These are phyloP conservation scores for Drosophila ohnishii DNA, from an alignment of 1,140 invertebrate species.

Conservation along the genomic window DNA sequence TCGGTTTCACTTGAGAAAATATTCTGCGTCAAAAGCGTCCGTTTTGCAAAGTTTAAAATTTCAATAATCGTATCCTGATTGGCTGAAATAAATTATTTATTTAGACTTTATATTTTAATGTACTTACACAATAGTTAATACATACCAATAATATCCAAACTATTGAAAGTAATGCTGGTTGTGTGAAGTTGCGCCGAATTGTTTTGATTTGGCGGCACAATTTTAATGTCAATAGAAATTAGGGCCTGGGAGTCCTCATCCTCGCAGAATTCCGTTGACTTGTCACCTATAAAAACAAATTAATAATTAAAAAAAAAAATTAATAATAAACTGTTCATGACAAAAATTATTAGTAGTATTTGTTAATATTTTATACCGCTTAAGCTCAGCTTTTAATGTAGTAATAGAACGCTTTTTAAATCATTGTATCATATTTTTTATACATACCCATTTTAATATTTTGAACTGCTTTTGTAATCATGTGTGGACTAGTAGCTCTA, in stretches of 20 bases:
- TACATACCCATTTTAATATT: slow-evolving; percentile 71
- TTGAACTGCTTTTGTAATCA: slow-evolving; percentile 72
- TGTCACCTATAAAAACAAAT: slow-evolving; percentile 29
- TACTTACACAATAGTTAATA: slow-evolving; percentile 2
- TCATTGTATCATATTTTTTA: too few species aligned
- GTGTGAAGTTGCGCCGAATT: slow-evolving; percentile 88
- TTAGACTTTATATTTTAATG: neutral
- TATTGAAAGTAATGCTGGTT: slow-evolving; percentile 95
- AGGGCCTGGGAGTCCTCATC: slow-evolving; percentile 89
- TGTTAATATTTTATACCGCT: neutral
- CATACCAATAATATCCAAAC: slow-evolving; percentile 95
- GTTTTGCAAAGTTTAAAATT: slow-evolving; percentile 92
- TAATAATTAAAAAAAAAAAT: neutral
- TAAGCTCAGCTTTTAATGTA: neutral
- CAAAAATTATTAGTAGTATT: neutral
- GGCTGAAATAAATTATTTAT: slow-evolving; percentile 85
- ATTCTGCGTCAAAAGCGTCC: slow-evolving; percentile 86
- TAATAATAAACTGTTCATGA: too few species aligned
- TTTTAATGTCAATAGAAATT: slow-evolving; percentile 92
- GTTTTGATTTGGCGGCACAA: slow-evolving; percentile 84
- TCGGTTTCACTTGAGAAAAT: slow-evolving; percentile 68
- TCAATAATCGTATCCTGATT: slow-evolving; percentile 98
- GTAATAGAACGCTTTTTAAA: too few species aligned
- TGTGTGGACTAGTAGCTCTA: slow-evolving; percentile 83
- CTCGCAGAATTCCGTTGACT: slow-evolving; percentile 25